These are phyloP conservation scores for Petroica traversi DNA, from an alignment of 2,113 vertebrate genomes.

Conservation along the genomic window DNA sequence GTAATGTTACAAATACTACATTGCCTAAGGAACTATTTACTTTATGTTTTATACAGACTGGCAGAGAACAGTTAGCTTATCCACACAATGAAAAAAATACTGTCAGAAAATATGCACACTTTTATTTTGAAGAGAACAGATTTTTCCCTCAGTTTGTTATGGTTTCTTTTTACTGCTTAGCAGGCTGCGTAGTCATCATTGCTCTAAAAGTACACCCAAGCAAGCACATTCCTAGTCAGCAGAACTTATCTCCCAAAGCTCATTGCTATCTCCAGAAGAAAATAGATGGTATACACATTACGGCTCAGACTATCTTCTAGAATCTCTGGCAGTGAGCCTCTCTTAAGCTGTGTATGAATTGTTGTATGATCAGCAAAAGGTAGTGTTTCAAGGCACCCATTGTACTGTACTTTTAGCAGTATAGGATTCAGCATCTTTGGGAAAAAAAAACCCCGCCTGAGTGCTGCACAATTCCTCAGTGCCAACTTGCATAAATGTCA, in stretches of 20 bases:
- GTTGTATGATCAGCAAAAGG: neutral
- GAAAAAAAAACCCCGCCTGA: neutral
- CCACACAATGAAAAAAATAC: neutral
- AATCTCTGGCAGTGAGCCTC: neutral
- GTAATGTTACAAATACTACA: neutral
- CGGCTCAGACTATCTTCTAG: neutral
- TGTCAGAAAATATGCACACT: neutral
- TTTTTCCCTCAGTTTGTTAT: neutral
- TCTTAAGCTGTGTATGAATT: neutral
- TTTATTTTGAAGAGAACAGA: neutral
- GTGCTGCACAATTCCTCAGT: neutral
- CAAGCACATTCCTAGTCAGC: slow-evolving; percentile 4
- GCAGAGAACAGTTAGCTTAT: neutral
- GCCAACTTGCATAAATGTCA: neutral
- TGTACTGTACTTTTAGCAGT: neutral
- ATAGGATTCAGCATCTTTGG: neutral
- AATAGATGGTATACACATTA: neutral
- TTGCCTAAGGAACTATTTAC: neutral
- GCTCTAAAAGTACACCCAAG: neutral
- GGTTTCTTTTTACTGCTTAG: neutral
- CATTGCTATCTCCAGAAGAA: neutral
- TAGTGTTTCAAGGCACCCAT: neutral
- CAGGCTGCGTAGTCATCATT: neutral
- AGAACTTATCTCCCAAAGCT: neutral
- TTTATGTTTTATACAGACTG: neutral